These are phyloP conservation scores for Mallotus villosus DNA, from an alignment of 2,797 vertebrate genomes.

Conservation along the genomic window DNA sequence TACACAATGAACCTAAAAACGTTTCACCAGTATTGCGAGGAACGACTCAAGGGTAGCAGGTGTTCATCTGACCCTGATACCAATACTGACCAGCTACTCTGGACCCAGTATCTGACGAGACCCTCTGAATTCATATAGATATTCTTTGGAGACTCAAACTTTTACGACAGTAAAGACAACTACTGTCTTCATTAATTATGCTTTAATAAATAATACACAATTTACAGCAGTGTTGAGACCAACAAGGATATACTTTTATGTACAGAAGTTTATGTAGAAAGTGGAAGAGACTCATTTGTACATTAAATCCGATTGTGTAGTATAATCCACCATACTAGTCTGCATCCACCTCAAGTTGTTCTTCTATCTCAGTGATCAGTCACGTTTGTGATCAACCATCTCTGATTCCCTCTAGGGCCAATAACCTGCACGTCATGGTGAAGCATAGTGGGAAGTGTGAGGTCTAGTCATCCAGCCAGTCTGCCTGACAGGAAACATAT, in stretches of 20 bases:
- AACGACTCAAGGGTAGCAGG: background rate
- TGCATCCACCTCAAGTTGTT: background rate
- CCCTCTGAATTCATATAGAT: background rate
- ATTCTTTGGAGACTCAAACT: background rate
- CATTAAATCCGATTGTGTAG: no score
- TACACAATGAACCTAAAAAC: background rate
- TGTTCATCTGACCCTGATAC: background rate
- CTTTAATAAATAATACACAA: background rate
- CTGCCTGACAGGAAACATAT: no score
- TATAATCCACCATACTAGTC: no score
- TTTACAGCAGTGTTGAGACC: background rate
- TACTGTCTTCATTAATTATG: background rate
- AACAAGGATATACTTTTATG: background rate
- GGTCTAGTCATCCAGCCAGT: background rate
- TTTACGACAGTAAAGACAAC: no score
- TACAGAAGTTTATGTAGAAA: background rate
- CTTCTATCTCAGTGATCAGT: background rate
- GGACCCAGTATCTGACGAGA: background rate
- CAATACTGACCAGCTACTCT: background rate
- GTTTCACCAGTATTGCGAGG: constrained; percentile 4
- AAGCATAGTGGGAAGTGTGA: background rate
- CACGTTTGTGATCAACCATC: background rate
- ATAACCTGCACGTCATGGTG: background rate
- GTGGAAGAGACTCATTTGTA: background rate
- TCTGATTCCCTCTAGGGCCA: background rate